Base-by-base conservation (phyloP, 1,140 invertebrate species). In the Elysia chlorotica region DNA sequence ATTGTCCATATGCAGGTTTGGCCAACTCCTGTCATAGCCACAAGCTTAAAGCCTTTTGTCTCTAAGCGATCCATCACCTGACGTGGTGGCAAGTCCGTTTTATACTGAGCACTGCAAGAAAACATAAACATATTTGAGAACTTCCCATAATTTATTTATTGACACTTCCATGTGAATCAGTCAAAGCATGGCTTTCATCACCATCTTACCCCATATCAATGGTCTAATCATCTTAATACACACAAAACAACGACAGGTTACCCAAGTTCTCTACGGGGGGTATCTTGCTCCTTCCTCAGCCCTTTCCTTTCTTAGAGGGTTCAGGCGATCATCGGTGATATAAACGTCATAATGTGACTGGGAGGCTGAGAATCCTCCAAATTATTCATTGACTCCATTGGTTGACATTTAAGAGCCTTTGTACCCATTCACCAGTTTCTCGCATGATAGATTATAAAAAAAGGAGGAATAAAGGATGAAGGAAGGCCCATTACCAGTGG, bases 1-100 rank as follows among this genome's bases (percentile, higher is more conserved):
- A 89, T 72, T 19, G 88, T 89, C 88, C 88, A 89, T 5, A 89
- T 81, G 76, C 86, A 89, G 21, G 88, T 89, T 74, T 89, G 88
- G 2, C 88, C 88, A 37, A 89, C 79, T 6, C 88, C 88, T 71
- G 87, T 81, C 81, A 87, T 85, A 21, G 81, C 78, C 6, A 88
- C 73, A 0, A 89, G 78, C 41, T 61, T 76, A 75, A 85, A 89
- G 5, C 87, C 88, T 66, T 67, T 75, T 37, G 74, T 63, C 73
- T 89, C 88, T 19, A 89, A 73, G 73, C 87, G 85, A 74, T 89
- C 77, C 17, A 89, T 75, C 19, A 89, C 82, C 23, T 86, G 38
- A 30, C 88, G 78, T n/a, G 87, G 84, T 57, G 83, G 76, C 33
- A 86, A 81, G 30, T 76, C 57, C 37, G 81, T 83, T 59, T 71